These are phyloP conservation scores for Orchesella flavescens DNA, from an alignment of 2,888 invertebrate species.

Conservation along the genomic window DNA sequence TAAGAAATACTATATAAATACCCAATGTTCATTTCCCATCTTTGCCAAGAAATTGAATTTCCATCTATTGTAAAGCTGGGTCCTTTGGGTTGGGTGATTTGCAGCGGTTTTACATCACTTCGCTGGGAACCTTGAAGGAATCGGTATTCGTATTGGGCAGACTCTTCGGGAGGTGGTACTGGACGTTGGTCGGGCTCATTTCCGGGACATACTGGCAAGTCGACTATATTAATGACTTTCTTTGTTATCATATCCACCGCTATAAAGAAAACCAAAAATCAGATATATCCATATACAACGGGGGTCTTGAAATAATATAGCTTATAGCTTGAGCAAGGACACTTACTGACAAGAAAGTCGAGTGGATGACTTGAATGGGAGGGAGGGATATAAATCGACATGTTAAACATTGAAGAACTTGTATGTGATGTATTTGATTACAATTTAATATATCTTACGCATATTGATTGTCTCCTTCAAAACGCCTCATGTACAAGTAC, in stretches of 20 bases:
- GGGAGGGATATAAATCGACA: neutral
- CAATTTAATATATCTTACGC: slow-evolving; percentile 4
- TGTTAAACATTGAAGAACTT: too few species aligned
- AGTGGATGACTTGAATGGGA: slow-evolving; percentile 18
- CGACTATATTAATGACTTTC: slow-evolving; percentile 35
- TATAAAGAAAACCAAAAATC: neutral
- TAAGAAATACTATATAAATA: too few species aligned
- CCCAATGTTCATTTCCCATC: slow-evolving; percentile 55
- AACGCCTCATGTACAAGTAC: slow-evolving; percentile 22
- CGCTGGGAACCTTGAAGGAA: slow-evolving; percentile 15
- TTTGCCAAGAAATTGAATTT: slow-evolving; percentile 59
- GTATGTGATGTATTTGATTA: too few species aligned
- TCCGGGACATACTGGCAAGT: slow-evolving; percentile 44
- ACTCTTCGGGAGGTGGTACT: slow-evolving; percentile 30
- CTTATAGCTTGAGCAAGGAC: too few species aligned
- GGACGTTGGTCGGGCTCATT: slow-evolving; percentile 35
- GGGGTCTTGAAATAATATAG: too few species aligned
- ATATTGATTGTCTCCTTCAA: slow-evolving; percentile 43
- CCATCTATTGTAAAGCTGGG: slow-evolving; percentile 46
- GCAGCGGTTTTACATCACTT: slow-evolving; percentile 44
- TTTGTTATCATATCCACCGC: slow-evolving; percentile 34
- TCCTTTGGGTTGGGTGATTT: slow-evolving; percentile 46
- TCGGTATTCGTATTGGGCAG: slow-evolving; percentile 31
- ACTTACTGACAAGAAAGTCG: slow-evolving; percentile 47
- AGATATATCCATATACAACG: too few species aligned